Evolutionary conservation across 2,888 invertebrate genomes (phyloP).

Genomic region (Rotaria sp.): DNA sequence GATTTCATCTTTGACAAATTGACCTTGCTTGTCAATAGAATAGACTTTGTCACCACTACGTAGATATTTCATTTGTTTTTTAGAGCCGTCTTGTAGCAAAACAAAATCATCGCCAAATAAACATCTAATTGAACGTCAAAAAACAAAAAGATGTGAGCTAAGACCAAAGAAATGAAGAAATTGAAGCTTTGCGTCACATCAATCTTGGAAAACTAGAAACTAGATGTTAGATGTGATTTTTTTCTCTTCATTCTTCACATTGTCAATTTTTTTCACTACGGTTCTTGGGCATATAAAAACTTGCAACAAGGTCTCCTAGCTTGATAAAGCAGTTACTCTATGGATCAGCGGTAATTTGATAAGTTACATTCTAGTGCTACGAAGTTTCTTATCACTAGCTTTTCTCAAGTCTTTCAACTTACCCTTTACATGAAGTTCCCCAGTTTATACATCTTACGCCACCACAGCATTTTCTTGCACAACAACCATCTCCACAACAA

Average conservation of each 20-base stretch:
- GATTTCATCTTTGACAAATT: too few relatives aligned
- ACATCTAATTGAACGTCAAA: not conserved
- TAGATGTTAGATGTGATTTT: not conserved
- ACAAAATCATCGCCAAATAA: too few relatives aligned
- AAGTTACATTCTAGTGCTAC: not conserved
- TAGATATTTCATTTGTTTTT: too few relatives aligned
- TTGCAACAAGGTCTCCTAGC: not conserved
- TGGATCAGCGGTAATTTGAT: not conserved
- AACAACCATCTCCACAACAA: not conserved
- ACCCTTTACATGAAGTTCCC: not conserved
- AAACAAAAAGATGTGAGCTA: not conserved
- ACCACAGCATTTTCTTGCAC: not conserved
- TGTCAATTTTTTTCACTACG: not conserved
- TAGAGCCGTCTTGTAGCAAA: too few relatives aligned
- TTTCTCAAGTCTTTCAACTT: not conserved
- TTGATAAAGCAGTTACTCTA: not conserved
- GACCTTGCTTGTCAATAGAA: too few relatives aligned
- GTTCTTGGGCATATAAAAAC: not conserved
- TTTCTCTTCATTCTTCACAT: not conserved
- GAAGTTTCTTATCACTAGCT: not conserved
- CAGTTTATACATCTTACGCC: not conserved
- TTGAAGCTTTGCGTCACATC: not conserved
- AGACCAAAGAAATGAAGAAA: not conserved
- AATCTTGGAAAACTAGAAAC: not conserved
- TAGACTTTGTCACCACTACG: too few relatives aligned